Base-by-base conservation (phyloP, 2,113 vertebrate species). In the Scartelaos histophorus region DNA sequence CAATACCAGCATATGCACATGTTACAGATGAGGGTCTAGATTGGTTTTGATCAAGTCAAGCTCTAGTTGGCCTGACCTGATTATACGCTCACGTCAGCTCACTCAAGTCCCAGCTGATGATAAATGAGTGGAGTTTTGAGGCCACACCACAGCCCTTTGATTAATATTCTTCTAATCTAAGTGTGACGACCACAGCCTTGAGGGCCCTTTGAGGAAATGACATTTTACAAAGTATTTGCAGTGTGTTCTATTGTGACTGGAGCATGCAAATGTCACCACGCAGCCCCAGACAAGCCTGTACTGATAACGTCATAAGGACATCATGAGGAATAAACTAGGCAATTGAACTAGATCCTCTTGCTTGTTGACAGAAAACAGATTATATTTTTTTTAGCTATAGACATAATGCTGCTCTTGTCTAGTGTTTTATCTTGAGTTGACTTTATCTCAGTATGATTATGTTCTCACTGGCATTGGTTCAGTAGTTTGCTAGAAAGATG, bases 61-160 rank as follows among this genome's bases (percentile, higher is more conserved):
- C 80, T 84, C 79, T 82, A 73, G 72, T 85, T 84, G 71, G 77
- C 69, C 67, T 82, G 78, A 81, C 85, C 85, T 62, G 60, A 83
- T 85, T 80, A 87, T 62, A 53, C 71, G 79, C 35, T 69, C 71
- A 70, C 19, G 34, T 83, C 78, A 71, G 73, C 75, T 62, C 53
- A 71, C 73, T 69, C 25, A 74, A 62, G 13, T 53, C 54, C 13
- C 7, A 56, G 70, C 60, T 66, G 24, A 38, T 71, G 69, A 84
- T 78, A 45, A 83, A 77, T 67, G 54, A 49, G 25, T 75, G 77
- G 22, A n/a, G 22, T 68, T 75, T 73, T 72, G 3, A 80, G 71
- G 73, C 71, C 47, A 69, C 60, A 72, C 49, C 46, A 64, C 43
- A 9, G 62, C 25, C 13, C 43, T 45, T 22, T 60, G 22, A 79